A percentile compares a stretch with the other conserved stretches of the same genome.
These are phyloP conservation scores for Drosophila fungiperda DNA, from an alignment of 2,888 invertebrate genomes.

Conservation along the genomic window DNA sequence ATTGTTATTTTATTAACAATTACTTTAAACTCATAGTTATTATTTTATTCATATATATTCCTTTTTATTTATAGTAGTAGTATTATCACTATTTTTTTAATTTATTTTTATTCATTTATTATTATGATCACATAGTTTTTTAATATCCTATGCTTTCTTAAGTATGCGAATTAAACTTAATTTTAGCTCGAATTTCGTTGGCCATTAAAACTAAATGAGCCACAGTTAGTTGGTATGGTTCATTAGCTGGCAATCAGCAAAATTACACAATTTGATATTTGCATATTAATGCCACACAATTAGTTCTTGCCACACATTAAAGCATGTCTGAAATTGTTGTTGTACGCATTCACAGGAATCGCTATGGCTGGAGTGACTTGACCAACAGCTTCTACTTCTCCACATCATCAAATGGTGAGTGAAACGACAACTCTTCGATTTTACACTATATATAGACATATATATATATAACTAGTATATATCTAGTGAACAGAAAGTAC, in stretches of 20 bases:
- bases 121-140: neutral
- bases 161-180: neutral
- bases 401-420: conserved; percentile 88
- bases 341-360: conserved; percentile 85
- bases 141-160: neutral
- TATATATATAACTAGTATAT: neutral
- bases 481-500: neutral
- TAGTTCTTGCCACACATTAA: conserved; percentile 51
- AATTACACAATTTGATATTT: conserved; percentile 40
- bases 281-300: conserved; percentile 47
- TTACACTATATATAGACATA: conserved; percentile 7
- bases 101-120: no score
- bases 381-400: conserved; percentile 88
- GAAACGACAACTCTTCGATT: neutral
- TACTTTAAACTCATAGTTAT: no score
- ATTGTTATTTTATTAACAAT: no score
- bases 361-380: conserved; percentile 89
- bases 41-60: no score
- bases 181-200: neutral
- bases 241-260: conserved; percentile 42
- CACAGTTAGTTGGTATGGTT: conserved; percentile 17
- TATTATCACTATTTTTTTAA: no score
- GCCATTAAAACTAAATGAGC: neutral
- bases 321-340: conserved; percentile 7
- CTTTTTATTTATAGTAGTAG: no score